These are phyloP conservation scores for Ochropacha duplaris DNA, from an alignment of 2,888 invertebrate species.

Conservation along the genomic window DNA sequence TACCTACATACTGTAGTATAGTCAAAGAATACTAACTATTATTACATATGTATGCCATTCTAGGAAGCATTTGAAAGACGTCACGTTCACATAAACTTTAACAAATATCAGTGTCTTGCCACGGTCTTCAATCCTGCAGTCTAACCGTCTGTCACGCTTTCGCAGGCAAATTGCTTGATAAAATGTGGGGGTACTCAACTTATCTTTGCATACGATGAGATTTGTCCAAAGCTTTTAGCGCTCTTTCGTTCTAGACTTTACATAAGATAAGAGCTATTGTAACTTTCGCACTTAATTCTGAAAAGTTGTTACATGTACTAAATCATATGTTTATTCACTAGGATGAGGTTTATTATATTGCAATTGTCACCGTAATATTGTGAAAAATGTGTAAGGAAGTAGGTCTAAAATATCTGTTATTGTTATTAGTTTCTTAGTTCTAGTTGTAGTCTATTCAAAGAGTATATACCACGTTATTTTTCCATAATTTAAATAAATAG, in stretches of 20 bases:
- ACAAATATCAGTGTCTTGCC: not conserved
- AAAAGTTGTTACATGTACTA: no score
- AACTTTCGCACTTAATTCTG: not conserved
- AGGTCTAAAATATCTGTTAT: no score
- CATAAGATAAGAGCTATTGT: not conserved
- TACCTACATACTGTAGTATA: no score
- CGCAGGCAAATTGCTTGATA: slow-evolving; percentile 1
- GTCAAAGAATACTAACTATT: no score
- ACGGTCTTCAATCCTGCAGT: slow-evolving; percentile 4
- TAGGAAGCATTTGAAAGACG: not conserved
- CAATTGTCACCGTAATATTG: no score
- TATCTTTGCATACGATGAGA: not conserved
- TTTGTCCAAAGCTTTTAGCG: not conserved
- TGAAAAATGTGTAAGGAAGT: no score
- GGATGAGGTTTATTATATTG: no score
- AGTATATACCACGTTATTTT: no score
- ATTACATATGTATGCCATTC: not conserved
- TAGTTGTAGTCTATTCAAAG: no score
- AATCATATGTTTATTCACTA: no score
- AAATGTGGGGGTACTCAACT: not conserved
- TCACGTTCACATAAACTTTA: not conserved
- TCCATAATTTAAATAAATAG: no score
- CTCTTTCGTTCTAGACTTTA: not conserved
- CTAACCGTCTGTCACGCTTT: slow-evolving; percentile 5
- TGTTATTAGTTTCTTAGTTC: no score